Evolutionary conservation across 2,113 vertebrate species (phyloP).

Genomic region (Hucho hucho): DNA sequence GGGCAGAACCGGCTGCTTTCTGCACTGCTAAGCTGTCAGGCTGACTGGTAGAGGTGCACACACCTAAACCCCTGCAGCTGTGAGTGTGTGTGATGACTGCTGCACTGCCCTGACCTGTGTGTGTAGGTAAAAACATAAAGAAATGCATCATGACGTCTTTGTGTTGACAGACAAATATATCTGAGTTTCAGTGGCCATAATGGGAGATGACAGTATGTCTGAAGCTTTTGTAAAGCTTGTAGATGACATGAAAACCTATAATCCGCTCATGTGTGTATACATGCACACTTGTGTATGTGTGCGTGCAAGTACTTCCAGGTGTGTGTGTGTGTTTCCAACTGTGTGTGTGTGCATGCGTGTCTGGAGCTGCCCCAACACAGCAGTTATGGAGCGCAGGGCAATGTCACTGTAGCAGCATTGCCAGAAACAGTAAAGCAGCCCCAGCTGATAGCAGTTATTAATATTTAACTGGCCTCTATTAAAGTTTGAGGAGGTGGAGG

Average conservation of each 20-base stretch:
- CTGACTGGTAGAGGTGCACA: constrained; percentile 44
- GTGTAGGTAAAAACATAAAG: constrained; percentile 40
- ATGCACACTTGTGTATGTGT: constrained; percentile 28
- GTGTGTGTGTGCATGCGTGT: constrained; percentile 26
- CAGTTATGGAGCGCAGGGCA: constrained; percentile 54
- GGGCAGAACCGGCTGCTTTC: constrained; percentile 62
- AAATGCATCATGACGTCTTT: constrained; percentile 14
- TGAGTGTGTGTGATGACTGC: not conserved
- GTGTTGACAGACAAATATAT: constrained; percentile 42
- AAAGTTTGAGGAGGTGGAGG: constrained; percentile 72
- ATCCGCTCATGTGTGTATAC: constrained; percentile 10
- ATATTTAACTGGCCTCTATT: constrained; percentile 76
- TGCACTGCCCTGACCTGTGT: constrained; percentile 44
- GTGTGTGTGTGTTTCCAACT: not conserved
- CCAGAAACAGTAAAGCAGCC: constrained; percentile 73
- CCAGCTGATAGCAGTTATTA: constrained; percentile 78
- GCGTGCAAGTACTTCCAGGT: not conserved
- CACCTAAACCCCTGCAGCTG: constrained; percentile 53
- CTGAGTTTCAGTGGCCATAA: constrained; percentile 37
- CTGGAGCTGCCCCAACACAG: constrained; percentile 58
- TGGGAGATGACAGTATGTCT: constrained; percentile 39
- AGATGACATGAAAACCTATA: constrained; percentile 11
- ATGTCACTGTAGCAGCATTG: constrained; percentile 62
- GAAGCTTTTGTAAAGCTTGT: constrained; percentile 11
- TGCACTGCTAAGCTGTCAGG: constrained; percentile 50